Evolutionary conservation across 2,888 invertebrate genomes (phyloP).

Genomic region (Entomobrya multifasciata): DNA sequence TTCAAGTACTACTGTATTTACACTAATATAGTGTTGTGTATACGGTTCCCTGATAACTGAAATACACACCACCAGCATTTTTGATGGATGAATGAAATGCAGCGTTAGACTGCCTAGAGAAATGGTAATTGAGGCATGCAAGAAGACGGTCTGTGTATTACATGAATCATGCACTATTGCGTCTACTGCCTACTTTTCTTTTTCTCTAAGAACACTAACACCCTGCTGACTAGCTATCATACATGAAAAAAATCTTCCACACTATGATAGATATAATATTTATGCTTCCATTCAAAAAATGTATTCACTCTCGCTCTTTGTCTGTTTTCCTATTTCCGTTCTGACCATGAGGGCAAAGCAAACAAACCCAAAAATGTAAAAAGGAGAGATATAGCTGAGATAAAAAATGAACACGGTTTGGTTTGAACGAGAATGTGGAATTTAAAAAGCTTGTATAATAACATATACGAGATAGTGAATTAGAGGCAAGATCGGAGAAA

Average conservation of each 20-base stretch:
- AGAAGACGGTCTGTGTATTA: slow-evolving; percentile 26
- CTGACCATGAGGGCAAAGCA: background rate
- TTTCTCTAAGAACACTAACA: background rate
- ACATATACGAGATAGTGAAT: background rate
- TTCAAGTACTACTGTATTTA: too few species aligned
- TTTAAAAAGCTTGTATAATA: background rate
- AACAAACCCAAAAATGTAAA: background rate
- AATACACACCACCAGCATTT: too few species aligned
- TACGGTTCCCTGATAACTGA: too few species aligned
- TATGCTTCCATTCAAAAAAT: slow-evolving; percentile 67
- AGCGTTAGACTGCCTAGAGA: slow-evolving; percentile 18
- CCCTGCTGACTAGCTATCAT: background rate
- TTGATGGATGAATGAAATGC: slow-evolving; percentile 44
- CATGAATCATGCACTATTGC: slow-evolving; percentile 59
- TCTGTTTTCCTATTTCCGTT: background rate
- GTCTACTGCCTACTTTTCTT: slow-evolving; percentile 44
- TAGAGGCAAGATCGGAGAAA: background rate
- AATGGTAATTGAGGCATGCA: slow-evolving; percentile 64
- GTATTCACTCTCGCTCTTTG: slow-evolving; percentile 58
- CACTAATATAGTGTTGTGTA: too few species aligned
- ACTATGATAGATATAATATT: slow-evolving; percentile 5
- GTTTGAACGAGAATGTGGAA: background rate
- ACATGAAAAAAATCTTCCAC: background rate
- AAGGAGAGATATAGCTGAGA: background rate
- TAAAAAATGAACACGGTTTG: background rate